Percentiles rank a stretch among this genome's conserved stretches.
phyloP scores from a whole-genome alignment of 2,797 vertebrate species.

The Chloroceryle inda region DNA sequence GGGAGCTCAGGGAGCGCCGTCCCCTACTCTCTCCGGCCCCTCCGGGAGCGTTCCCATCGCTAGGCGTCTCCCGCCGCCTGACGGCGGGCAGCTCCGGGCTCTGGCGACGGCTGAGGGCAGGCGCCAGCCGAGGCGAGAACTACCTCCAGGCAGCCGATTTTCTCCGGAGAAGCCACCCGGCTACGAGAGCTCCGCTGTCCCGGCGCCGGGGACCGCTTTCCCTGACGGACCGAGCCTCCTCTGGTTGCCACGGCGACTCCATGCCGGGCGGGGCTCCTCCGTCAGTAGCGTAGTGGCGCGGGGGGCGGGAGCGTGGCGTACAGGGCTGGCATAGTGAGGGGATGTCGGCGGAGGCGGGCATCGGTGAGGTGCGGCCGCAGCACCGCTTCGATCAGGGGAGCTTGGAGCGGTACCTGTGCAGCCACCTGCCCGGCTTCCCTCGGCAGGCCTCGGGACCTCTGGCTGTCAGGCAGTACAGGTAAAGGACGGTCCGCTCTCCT shows the following conservation, averaged over 20 bases:
- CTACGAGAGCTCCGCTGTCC: rapidly evolving
- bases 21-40: neutral
- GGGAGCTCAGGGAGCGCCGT: neutral
- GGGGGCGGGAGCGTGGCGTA: rapidly evolving
- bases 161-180: rapidly evolving
- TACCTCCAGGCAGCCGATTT: rapidly evolving
- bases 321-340: rapidly evolving
- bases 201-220: neutral
- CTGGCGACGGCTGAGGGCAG: rapidly evolving
- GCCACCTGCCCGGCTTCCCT: slow-evolving; percentile 75
- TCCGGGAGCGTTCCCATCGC: neutral
- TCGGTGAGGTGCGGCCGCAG: slow-evolving; percentile 79
- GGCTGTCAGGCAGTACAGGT: slow-evolving; percentile 90
- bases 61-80: rapidly evolving
- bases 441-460: slow-evolving; percentile 58
- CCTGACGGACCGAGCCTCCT: neutral
- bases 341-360: slow-evolving; percentile 52
- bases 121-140: rapidly evolving
- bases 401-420: slow-evolving; percentile 84
- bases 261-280: too few relatives aligned
- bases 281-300: neutral
- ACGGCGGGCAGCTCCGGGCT: rapidly evolving
- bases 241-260: neutral
- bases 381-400: slow-evolving; percentile 82
- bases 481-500: neutral